Evolutionary conservation across 2,113 vertebrate genomes (phyloP), one percentile per base, ranked within the genome.

Genomic region (Crocuta crocuta): DNA sequence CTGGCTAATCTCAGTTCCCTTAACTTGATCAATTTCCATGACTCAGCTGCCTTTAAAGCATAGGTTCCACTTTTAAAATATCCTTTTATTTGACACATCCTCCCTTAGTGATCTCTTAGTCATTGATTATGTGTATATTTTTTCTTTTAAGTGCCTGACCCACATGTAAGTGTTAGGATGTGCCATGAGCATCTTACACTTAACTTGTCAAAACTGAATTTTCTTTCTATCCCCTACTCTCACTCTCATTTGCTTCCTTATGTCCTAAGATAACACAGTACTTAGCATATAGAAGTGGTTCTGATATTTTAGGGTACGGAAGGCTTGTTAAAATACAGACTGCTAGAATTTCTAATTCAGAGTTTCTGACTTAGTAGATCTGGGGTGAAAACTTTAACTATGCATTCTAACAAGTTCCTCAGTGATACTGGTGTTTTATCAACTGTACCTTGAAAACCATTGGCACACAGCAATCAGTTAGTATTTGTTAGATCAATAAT

Each of bases 181-280:
- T 74, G 26, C 53, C n/a, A 8, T 61, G 39, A 35, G 48, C 48
- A 45, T 93, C 61, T 74, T 89, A 88, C 86, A 58, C 45, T 93
- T 92, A 80, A 93, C 83, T 94, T 94, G 70, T 76, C 33, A 78
- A 84, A 97, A 58, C n/a, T 48, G 71, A 76, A 91, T 93, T 96
- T 97, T 35, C 58, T 91, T 84, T 71, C 28, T 61, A 31, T 70
- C 28, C 48, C 24, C 45, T 83, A 21, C 5, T 80, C 45, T 96
- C 65, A 80, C 39, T 84, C 71, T 50, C 55, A 84, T 28, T 19
- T 74, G n/a, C 82, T 87, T 97, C 68, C 35, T 58, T 65, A 15
- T 92, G 55, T 94, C 87, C 95, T 94, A 65, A 97, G 86, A 86
- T 93, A 86, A 82, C 87, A 89, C 8, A 10, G 61, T 55, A 31